phyloP scores from a whole-genome alignment of 2,888 invertebrate genomes.

The Crossocerus cetratus region DNA sequence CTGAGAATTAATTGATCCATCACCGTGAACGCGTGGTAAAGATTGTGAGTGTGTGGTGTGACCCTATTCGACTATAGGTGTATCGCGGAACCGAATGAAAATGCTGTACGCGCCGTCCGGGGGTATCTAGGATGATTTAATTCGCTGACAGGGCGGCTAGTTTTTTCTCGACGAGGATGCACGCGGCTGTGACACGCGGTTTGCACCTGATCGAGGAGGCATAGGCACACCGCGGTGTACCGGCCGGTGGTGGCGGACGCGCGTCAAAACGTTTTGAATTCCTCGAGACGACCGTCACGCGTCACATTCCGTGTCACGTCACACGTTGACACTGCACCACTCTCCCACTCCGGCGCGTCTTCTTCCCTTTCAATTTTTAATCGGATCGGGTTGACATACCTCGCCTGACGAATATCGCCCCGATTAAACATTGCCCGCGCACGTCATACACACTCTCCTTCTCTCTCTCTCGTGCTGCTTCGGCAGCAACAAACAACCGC shows the following conservation, averaged over 20 bases:
- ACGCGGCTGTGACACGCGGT: conserved; percentile 27
- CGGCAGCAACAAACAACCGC: not conserved
- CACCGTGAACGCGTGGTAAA: no score
- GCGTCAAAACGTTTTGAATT: conserved; percentile 59
- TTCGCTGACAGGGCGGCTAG: no score
- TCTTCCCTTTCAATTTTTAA: conserved; percentile 47
- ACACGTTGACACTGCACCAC: conserved; percentile 23
- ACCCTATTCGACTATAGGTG: no score
- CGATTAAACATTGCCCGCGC: not conserved
- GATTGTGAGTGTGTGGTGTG: no score
- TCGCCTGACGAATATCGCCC: conserved; percentile 29
- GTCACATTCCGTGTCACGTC: conserved; percentile 40
- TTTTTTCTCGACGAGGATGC: not conserved
- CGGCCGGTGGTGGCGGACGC: conserved; percentile 22
- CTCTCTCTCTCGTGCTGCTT: conserved; percentile 4
- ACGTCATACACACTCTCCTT: no score
- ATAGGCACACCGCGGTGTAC: conserved; percentile 21
- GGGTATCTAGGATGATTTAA: no score
- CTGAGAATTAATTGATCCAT: no score
- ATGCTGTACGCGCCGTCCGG: no score
- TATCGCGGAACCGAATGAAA: no score
- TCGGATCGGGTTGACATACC: conserved; percentile 57
- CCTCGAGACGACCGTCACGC: conserved; percentile 47
- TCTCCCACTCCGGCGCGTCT: conserved; percentile 28
- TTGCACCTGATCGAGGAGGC: conserved; percentile 40